Evolutionary conservation across 2,797 vertebrate species (phyloP).

Genomic region (Hydrolagus colliei): DNA sequence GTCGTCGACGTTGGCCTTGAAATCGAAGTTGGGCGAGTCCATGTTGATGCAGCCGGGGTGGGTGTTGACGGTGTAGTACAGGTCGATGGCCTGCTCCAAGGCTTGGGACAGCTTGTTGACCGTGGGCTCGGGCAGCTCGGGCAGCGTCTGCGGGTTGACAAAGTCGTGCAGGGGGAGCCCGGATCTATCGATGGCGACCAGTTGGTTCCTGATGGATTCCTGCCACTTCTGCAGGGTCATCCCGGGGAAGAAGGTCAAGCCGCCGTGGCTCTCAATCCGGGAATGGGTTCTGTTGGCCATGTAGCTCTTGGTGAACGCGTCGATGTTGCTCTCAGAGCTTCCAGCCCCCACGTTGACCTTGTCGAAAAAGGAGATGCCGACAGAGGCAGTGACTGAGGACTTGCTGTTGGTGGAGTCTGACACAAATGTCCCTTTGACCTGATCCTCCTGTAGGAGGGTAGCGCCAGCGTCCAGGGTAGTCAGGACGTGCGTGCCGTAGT

Average conservation of each 20-base stretch:
- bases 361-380: constrained; percentile 62
- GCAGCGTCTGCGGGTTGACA: constrained; percentile 58
- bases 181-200: constrained; percentile 73
- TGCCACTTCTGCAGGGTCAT: constrained; percentile 84
- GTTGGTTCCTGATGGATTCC: constrained; percentile 68
- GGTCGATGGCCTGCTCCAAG: constrained; percentile 57
- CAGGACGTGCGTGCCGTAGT: constrained; percentile 77
- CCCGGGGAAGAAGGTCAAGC: constrained; percentile 72
- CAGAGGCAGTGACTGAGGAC: constrained; percentile 50
- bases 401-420: constrained; percentile 45
- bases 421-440: constrained; percentile 64
- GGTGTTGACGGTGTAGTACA: constrained; percentile 74
- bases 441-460: constrained; percentile 72
- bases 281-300: constrained; percentile 70
- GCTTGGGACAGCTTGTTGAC: constrained; percentile 56
- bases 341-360: constrained; percentile 52
- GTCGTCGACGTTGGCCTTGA: constrained; percentile 77
- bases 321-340: background rate
- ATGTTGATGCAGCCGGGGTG: constrained; percentile 66
- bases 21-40: constrained; percentile 74
- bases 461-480: constrained; percentile 74
- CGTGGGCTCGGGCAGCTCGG: constrained; percentile 66
- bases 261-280: constrained; percentile 66
- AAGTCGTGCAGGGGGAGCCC: constrained; percentile 71
- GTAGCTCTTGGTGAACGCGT: constrained; percentile 52